Percentiles rank a stretch among this genome's conserved stretches.
These are phyloP conservation scores for Osmerus mordax DNA, from an alignment of 2,113 vertebrate genomes.

Conservation along the genomic window DNA sequence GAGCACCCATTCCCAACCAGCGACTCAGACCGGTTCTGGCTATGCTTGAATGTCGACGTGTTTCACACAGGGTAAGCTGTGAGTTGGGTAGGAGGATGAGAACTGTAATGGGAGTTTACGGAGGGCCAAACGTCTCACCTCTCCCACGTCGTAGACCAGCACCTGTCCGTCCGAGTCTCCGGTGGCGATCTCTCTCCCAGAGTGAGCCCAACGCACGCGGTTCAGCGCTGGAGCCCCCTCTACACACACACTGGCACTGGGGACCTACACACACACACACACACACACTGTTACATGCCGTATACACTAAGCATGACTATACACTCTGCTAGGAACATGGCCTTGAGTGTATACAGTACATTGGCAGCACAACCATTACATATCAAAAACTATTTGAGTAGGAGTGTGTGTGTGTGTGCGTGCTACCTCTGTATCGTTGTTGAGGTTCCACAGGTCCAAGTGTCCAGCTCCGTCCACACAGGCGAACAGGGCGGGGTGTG, in stretches of 20 bases:
- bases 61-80: too few species aligned
- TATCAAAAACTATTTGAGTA: background rate
- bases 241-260: constrained; percentile 89
- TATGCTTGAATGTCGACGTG: background rate
- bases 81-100: too few species aligned
- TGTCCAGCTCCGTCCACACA: constrained; percentile 93
- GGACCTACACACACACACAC: constrained; percentile 75
- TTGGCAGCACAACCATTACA: background rate
- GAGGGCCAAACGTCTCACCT: constrained; percentile 73
- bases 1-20: background rate
- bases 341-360: too few species aligned
- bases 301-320: background rate
- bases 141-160: constrained; percentile 93
- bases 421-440: constrained; percentile 92
- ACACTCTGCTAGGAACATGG: too few species aligned
- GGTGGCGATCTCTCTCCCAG: constrained; percentile 95
- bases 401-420: background rate
- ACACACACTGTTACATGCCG: constrained; percentile 1
- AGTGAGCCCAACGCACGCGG: constrained; percentile 91
- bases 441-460: constrained; percentile 97
- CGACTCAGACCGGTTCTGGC: background rate
- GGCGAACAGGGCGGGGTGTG: constrained; percentile 93
- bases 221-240: constrained; percentile 94
- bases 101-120: too few species aligned
- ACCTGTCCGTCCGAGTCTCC: constrained; percentile 96